These are phyloP conservation scores for Umimayanthus kanabou DNA, from an alignment of 92 coral and sea anemone genomes.

Conservation along the genomic window DNA sequence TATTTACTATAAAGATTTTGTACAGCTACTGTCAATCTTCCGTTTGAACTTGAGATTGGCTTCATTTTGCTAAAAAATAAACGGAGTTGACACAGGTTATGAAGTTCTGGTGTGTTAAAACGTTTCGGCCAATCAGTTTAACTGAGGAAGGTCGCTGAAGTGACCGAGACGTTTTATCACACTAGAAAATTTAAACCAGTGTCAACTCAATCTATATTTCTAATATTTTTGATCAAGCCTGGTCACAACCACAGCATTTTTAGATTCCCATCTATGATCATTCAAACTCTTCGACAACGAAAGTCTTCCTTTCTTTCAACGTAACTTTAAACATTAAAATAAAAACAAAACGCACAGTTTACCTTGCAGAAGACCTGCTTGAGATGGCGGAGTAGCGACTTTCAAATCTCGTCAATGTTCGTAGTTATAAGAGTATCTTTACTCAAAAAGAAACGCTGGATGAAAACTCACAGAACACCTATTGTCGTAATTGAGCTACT, in stretches of 20 bases:
- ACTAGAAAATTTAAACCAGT: not conserved
- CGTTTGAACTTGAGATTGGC: not conserved
- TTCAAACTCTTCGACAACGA: not conserved
- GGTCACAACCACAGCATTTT: not conserved
- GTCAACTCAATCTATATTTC: too few species aligned
- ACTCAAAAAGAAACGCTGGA: not conserved
- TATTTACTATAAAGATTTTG: not conserved
- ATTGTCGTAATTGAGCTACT: not conserved
- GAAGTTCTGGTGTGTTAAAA: not conserved
- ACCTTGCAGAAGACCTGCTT: not conserved
- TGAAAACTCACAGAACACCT: not conserved
- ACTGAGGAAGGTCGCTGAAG: too few species aligned
- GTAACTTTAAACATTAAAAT: not conserved
- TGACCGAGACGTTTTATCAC: not conserved
- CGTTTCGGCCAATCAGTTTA: too few species aligned
- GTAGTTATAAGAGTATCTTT: not conserved
- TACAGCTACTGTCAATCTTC: not conserved
- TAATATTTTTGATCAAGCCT: not conserved
- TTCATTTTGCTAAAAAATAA: not conserved
- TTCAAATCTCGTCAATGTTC: constrained; percentile 27
- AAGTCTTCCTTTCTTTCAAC: not conserved
- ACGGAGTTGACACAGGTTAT: not conserved
- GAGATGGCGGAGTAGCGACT: constrained; percentile 23
- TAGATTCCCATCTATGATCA: not conserved
- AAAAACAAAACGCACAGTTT: not conserved